Base-by-base conservation (phyloP, 2,888 invertebrate species). In the Rutpela maculata region DNA sequence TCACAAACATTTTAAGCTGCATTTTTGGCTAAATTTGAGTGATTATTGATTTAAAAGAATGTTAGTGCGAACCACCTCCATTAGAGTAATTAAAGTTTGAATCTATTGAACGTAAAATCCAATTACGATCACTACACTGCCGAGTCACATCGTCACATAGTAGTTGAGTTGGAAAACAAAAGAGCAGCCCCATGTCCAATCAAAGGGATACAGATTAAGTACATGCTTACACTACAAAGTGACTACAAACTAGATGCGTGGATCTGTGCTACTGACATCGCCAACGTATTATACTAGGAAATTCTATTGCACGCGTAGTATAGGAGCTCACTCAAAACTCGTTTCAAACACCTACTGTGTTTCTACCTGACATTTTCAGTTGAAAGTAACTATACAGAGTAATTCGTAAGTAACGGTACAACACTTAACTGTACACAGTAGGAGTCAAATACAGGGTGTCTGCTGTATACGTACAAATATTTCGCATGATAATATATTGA, bases 181-280 rank as follows among this genome's bases (percentile, higher is more conserved):
- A 59, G 59, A 59, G 18, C 59, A 59, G 59, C 19, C 19, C 19
- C 59, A 59, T 59, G 59, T 59, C 22, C 59, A 59, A 59, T 59
- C 59, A 59, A 59, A 59, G 59, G 22, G 59, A 59, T 59, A 22
- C 59, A 59, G 59, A 59, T 59, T 59, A 59, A 22, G 15, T 59
- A 59, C 59, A 59, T 59, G 59, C 59, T 59, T 59, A 59, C 19
- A 59, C 59, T 59, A 59, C 59, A 59, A 59, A 59, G 59, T 59
- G 22, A 22, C 59, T 59, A 59, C 59, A 59, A 59, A 59, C 59
- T 59, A 22, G 11, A 59, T 22, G 59, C 59, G 59, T 22, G 59
- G 50, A 50, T 50, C 50, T 5, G 50, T n/a, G 50, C n/a, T 50
- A 50, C 50, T 50, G 50, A 50, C 50, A 50, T 50, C 50, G n/a